Base-by-base conservation (phyloP, 2,113 vertebrate genomes). In the Ctenomys sociabilis region DNA sequence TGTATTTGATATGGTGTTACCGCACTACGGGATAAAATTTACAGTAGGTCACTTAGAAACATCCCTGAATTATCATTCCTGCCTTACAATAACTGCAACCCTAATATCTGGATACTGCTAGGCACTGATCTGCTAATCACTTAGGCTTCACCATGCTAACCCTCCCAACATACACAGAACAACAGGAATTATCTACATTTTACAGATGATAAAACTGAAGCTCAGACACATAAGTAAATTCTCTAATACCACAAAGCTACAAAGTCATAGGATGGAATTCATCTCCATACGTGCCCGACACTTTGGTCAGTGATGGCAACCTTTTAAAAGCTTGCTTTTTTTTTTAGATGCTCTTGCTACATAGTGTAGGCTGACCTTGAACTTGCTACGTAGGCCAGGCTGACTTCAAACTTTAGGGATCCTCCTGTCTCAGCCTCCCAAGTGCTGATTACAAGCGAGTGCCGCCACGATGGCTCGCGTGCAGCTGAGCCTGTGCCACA, bases 101-200 rank as follows among this genome's bases (percentile, higher is more conserved):
- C 84, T 72, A 88, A 57, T 32, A 78, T 91, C 94, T 40, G 80
- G 22, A 84, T 54, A 54, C 28, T 64, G 45, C 37, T 68, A 70
- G 54, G 16, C 24, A 68, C 35, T 40, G 70, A 16, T 68, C 40
- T 68, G 77, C 22, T 57, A 77, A 61, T 45, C 49, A 93, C 43
- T 0, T 59, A 70, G 21, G 57, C 24, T 85, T 63, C 35, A 73
- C 37, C n/a, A 94, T 16, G 85, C 35, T 80, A 22, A 92, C 85
- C 52, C 43, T 93, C 24, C 54, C 70, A 81, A 70, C 13, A 37
- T 28, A n/a, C 5, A 32, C 3, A n/a, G 63, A 9, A 52, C 22
- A 94, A 87, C 1, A 82, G 63, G n/a, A 96, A 88, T 73, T 37
- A 88, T 64, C 63, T 64, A 24, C 73, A 89, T 30, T 91, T 87